Evolutionary conservation across 2,113 vertebrate species (phyloP).

Genomic region (Lipotes vexillifer): DNA sequence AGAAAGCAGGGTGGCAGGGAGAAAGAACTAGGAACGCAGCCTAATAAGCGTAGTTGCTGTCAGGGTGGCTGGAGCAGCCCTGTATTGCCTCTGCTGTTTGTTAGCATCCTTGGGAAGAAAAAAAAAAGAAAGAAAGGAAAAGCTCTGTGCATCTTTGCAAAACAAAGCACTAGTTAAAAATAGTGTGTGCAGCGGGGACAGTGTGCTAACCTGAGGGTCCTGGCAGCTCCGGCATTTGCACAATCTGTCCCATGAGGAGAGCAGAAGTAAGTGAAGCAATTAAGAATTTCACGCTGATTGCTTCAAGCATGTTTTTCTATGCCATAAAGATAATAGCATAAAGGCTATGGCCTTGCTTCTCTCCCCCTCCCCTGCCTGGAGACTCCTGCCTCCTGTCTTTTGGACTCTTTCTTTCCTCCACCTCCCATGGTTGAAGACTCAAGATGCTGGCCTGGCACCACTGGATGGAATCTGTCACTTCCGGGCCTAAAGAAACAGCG

Average conservation of each 20-base stretch:
- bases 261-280: constrained; percentile 90
- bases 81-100: constrained; percentile 61
- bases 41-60: not conserved
- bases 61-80: not conserved
- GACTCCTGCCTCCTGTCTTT: constrained; percentile 5
- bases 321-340: constrained; percentile 90
- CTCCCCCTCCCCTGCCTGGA: constrained; percentile 12
- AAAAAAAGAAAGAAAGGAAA: constrained; percentile 2
- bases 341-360: constrained; percentile 75
- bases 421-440: not conserved
- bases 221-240: constrained; percentile 78
- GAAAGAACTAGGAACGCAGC: not conserved
- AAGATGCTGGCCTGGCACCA: not conserved
- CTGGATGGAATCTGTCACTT: not conserved
- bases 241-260: constrained; percentile 87
- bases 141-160: constrained; percentile 76
- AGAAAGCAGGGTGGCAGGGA: not conserved
- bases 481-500: not conserved
- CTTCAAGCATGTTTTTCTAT: constrained; percentile 89
- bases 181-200: constrained; percentile 76
- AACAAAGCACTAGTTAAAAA: constrained; percentile 81
- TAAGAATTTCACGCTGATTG: constrained; percentile 94
- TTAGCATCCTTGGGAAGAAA: constrained; percentile 59
- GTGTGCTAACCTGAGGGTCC: constrained; percentile 78
- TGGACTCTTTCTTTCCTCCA: not conserved